Conservation (phyloP, 2,797 vertebrate genomes). For the Phrynocephalus forsythii region DNA sequence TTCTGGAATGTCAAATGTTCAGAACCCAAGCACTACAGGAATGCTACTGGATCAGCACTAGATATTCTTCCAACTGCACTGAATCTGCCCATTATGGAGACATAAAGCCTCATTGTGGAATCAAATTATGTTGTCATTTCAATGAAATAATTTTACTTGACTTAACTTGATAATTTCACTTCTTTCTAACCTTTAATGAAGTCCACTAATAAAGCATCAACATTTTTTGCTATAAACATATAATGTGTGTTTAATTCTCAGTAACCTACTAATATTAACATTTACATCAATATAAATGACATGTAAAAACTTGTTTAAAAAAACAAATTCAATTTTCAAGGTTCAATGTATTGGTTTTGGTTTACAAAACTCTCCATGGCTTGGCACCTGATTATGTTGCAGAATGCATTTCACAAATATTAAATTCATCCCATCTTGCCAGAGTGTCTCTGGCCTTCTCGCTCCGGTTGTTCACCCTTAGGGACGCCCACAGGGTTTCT, state of each 20-base stretch:
- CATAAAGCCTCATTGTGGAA: conserved; percentile 57
- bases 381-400: no score
- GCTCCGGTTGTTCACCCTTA: no score
- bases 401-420: no score
- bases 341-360: no score
- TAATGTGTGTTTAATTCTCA: conserved; percentile 56
- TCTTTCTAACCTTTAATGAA: conserved; percentile 66
- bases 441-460: no score
- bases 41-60: no score
- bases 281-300: conserved; percentile 51
- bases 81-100: conserved; percentile 58
- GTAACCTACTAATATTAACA: conserved; percentile 50
- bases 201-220: conserved; percentile 70
- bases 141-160: conserved; percentile 62
- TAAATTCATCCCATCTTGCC: no score
- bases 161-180: conserved; percentile 62
- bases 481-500: no score
- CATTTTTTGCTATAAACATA: conserved; percentile 55
- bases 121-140: conserved; percentile 66
- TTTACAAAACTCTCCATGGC: no score
- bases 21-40: no score
- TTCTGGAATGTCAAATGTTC: no score
- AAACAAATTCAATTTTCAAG: no score
- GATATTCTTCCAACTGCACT: not conserved
- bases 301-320: conserved; percentile 40